Conservation (phyloP, 2,797 vertebrate species). For the Loris lydekkerianus region DNA sequence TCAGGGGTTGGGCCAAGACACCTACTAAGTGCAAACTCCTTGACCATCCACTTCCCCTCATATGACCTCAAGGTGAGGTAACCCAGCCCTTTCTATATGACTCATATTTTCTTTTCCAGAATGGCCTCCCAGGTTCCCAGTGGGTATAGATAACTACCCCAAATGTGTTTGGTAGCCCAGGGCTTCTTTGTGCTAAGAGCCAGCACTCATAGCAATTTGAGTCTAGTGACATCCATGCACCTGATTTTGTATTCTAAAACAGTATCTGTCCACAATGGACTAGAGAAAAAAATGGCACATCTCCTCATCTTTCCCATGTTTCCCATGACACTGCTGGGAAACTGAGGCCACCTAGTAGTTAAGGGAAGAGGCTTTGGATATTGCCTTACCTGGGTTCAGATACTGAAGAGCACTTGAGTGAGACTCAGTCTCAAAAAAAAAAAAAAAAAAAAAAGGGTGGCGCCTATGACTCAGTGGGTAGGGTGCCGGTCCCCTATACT, state of each 20-base stretch:
- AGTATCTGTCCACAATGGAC: background rate
- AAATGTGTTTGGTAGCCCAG: background rate
- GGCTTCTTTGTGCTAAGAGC: background rate
- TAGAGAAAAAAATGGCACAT: background rate
- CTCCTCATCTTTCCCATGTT: background rate
- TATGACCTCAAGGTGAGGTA: background rate
- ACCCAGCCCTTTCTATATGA: background rate
- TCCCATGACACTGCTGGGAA: background rate
- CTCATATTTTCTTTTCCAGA: background rate
- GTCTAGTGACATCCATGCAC: background rate
- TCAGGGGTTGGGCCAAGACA: background rate
- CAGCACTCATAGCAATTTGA: background rate
- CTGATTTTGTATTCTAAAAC: background rate
- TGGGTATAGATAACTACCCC: background rate
- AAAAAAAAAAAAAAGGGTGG: too few relatives aligned
- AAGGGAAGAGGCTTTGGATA: background rate
- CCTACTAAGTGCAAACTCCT: background rate
- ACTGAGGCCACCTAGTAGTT: too few relatives aligned
- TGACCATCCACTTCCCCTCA: background rate
- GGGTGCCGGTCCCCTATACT: too few relatives aligned
- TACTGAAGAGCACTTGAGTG: background rate
- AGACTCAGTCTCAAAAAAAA: too few relatives aligned
- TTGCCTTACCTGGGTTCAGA: background rate
- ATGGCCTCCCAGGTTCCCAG: background rate
- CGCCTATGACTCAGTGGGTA: too few relatives aligned